Evolutionary conservation across 2,113 vertebrate species (phyloP).

Genomic region (Hyaena hyaena): DNA sequence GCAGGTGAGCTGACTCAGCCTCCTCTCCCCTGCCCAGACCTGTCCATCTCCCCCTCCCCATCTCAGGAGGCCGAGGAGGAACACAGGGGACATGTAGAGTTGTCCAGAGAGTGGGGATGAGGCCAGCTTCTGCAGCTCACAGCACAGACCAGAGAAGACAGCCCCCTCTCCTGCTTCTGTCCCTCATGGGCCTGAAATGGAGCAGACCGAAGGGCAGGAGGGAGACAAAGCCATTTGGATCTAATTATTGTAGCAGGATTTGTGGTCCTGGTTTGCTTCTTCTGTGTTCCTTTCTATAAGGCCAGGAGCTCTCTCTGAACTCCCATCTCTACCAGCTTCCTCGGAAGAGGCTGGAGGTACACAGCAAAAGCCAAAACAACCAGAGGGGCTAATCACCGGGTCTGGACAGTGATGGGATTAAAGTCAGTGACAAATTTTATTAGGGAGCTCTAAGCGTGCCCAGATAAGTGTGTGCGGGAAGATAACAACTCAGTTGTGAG

Average conservation of each 20-base stretch:
- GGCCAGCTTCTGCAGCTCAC: not conserved
- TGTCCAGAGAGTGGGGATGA: not conserved
- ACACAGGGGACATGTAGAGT: accelerated
- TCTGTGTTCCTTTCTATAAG: not conserved
- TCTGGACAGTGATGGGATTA: conserved; percentile 77
- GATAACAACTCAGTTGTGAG: conserved; percentile 75
- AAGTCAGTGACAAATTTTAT: conserved; percentile 79
- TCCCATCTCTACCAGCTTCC: conserved; percentile 9
- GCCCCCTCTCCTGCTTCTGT: not conserved
- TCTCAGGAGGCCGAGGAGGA: not conserved
- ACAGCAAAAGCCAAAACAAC: conserved; percentile 73
- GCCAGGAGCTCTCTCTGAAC: not conserved
- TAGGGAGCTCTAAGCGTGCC: conserved; percentile 71
- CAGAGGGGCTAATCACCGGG: conserved; percentile 72
- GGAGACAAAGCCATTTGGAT: not conserved
- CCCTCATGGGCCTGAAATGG: not conserved
- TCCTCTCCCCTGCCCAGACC: too few relatives aligned
- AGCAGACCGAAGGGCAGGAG: not conserved
- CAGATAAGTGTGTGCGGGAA: conserved; percentile 77
- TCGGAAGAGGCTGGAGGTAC: not conserved
- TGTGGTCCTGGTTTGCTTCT: not conserved
- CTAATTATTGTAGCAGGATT: not conserved
- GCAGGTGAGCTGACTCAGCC: not conserved
- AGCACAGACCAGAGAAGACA: accelerated
- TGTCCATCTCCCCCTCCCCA: not conserved